These are phyloP conservation scores for Diplolepis rosae DNA, from an alignment of 2,888 invertebrate species.

Conservation along the genomic window DNA sequence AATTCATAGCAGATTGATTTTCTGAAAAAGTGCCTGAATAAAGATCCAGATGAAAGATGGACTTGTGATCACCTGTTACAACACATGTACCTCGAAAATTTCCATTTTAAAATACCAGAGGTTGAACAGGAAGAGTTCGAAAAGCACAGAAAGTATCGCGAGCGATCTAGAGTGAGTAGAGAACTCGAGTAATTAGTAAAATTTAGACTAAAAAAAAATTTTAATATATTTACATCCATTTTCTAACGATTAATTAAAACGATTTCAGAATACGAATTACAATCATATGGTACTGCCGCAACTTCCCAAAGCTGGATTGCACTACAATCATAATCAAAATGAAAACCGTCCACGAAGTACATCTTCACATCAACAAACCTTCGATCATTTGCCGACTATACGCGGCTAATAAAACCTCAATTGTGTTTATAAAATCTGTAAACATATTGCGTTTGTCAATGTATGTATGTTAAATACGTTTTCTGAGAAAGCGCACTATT, in stretches of 20 bases:
- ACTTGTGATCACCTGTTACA: slow-evolving; percentile 92
- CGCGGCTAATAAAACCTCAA: slow-evolving; percentile 74
- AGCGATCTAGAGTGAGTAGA: slow-evolving; percentile 78
- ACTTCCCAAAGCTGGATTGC: slow-evolving; percentile 76
- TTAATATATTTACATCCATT: neutral
- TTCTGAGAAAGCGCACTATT: neutral
- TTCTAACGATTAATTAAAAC: slow-evolving; percentile 14
- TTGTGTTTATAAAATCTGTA: slow-evolving; percentile 56
- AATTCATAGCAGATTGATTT: slow-evolving; percentile 62
- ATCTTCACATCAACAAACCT: slow-evolving; percentile 74
- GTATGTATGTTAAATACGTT: neutral
- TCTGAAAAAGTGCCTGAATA: slow-evolving; percentile 93
- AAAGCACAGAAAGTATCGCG: slow-evolving; percentile 76
- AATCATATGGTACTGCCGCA: slow-evolving; percentile 81
- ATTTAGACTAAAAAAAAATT: neutral
- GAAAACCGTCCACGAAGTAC: slow-evolving; percentile 67
- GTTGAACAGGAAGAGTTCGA: slow-evolving; percentile 80
- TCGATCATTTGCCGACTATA: slow-evolving; percentile 85
- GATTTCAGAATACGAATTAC: slow-evolving; percentile 74
- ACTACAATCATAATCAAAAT: slow-evolving; percentile 71
- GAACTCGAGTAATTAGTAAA: neutral
- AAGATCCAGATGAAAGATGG: slow-evolving; percentile 93
- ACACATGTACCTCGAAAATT: slow-evolving; percentile 94
- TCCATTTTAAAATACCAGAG: slow-evolving; percentile 87
- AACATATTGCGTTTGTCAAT: slow-evolving; percentile 20